Percentiles rank a stretch among this genome's conserved stretches.
Evolutionary conservation across 2,888 invertebrate genomes (phyloP).

Genomic region (Temnothorax ravouxi): DNA sequence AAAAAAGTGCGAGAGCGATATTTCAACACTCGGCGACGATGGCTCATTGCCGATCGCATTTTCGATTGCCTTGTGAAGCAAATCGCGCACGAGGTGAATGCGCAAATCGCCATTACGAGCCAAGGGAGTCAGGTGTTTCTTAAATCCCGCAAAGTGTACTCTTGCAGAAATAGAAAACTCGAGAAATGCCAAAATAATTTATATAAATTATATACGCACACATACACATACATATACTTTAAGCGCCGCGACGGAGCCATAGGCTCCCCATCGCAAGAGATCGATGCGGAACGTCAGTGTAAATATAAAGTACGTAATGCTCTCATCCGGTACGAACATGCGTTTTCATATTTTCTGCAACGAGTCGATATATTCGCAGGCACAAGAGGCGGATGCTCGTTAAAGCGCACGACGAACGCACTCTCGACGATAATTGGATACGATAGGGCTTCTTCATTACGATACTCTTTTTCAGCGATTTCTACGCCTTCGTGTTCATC

Average conservation of each 20-base stretch:
- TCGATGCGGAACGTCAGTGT: conserved; percentile 18
- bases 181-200: background rate
- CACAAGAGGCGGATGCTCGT: conserved; percentile 37
- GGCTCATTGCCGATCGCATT: conserved; percentile 52
- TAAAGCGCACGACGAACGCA: conserved; percentile 55
- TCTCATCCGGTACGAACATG: conserved; percentile 23
- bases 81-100: conserved; percentile 18
- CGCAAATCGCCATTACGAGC: background rate
- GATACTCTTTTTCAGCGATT: conserved; percentile 41
- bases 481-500: conserved; percentile 44
- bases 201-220: background rate
- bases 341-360: conserved; percentile 42
- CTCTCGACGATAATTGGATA: conserved; percentile 63
- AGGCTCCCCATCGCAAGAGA: background rate
- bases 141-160: no score
- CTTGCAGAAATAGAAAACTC: no score
- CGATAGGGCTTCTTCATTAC: conserved; percentile 53
- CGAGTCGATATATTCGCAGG: conserved; percentile 35
- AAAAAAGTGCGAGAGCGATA: conserved; percentile 44
- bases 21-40: conserved; percentile 59
- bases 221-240: background rate
- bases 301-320: conserved; percentile 34
- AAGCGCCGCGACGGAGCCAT: background rate
- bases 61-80: conserved; percentile 58
- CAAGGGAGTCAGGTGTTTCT: background rate